These are phyloP conservation scores for Propsilocerus akamusi DNA, from an alignment of 1,140 invertebrate genomes.

Conservation along the genomic window DNA sequence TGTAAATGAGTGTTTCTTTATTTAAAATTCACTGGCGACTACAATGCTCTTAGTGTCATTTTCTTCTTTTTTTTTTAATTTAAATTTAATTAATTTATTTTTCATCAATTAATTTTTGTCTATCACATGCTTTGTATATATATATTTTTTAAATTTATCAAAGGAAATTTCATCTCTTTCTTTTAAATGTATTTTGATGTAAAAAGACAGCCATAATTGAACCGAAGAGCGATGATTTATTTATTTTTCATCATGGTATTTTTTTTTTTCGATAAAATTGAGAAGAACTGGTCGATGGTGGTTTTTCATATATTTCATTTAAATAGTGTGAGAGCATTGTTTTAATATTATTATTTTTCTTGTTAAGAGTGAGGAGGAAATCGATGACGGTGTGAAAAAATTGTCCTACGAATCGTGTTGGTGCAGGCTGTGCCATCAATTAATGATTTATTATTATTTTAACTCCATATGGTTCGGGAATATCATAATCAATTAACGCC, in stretches of 20 bases:
- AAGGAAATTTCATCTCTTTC: background rate
- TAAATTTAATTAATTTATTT: background rate
- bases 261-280: background rate
- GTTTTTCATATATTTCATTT: background rate
- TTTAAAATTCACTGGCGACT: conserved; percentile 2
- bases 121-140: conserved; percentile 4
- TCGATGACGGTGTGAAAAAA: no score
- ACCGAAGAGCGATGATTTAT: background rate
- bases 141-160: background rate
- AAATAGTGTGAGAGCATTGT: background rate
- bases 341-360: background rate
- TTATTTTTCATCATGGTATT: background rate
- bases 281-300: background rate
- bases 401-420: no score
- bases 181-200: background rate
- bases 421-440: no score
- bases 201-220: background rate
- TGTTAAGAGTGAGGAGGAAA: background rate
- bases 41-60: no score
- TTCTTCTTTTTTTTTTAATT: background rate
- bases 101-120: background rate
- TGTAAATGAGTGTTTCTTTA: no score
- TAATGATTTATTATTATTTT: no score
- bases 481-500: no score
- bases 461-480: no score